phyloP scores from a whole-genome alignment of 2,888 invertebrate species.

The Dorcus hopei region DNA sequence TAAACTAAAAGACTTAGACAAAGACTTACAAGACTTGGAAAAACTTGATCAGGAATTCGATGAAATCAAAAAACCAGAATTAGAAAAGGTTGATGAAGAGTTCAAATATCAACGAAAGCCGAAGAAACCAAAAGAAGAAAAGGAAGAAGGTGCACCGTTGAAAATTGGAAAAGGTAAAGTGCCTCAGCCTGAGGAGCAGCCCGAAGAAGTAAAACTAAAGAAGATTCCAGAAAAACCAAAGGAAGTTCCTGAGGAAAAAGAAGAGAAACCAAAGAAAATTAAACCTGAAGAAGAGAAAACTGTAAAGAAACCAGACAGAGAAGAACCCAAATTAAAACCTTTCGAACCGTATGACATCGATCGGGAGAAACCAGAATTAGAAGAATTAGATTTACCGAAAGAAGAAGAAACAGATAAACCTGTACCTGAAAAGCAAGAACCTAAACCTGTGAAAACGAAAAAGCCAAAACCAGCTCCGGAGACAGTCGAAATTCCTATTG shows the following conservation, averaged over 20 bases:
- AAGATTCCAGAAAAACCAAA: conserved; percentile 41
- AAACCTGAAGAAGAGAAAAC: conserved; percentile 19
- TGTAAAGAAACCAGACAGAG: conserved; percentile 25
- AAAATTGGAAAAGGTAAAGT: conserved; percentile 43
- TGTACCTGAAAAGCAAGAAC: conserved; percentile 34
- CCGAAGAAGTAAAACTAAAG: conserved; percentile 39
- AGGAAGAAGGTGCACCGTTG: conserved; percentile 33
- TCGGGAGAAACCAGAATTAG: conserved; percentile 43
- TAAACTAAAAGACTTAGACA: conserved; percentile 44
- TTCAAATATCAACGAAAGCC: conserved; percentile 32
- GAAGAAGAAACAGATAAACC: conserved; percentile 17
- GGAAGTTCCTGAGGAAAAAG: conserved; percentile 12
- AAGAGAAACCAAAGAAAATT: conserved; percentile 11
- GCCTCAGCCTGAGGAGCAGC: conserved; percentile 35
- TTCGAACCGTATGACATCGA: conserved; percentile 47
- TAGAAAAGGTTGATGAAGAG: conserved; percentile 44
- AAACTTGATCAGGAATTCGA: conserved; percentile 48
- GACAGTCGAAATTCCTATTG: conserved; percentile 39
- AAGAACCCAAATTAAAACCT: conserved; percentile 41
- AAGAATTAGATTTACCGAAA: conserved; percentile 33
- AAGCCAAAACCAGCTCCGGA: conserved; percentile 49
- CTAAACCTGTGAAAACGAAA: conserved; percentile 35
- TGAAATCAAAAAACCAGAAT: conserved; percentile 44
- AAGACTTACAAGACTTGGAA: conserved; percentile 46
- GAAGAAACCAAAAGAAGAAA: conserved; percentile 26